phyloP scores from a whole-genome alignment of 1,140 invertebrate species.

The Hyles vespertilio region DNA sequence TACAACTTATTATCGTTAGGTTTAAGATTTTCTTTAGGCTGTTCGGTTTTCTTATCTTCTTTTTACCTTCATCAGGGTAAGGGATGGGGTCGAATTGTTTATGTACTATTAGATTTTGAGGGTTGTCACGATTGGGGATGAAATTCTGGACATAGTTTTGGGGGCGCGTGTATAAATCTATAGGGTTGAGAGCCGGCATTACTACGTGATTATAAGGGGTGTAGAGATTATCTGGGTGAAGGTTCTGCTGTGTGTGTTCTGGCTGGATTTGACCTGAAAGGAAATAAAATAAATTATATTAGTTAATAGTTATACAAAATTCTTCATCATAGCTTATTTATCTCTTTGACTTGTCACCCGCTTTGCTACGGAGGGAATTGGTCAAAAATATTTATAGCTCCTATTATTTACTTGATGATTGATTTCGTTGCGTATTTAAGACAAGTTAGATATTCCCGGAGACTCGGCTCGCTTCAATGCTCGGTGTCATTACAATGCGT shows the following conservation, averaged over 20 bases:
- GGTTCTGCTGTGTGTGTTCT: constrained; percentile 26
- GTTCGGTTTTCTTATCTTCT: constrained; percentile 44
- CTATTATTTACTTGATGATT: too few species aligned
- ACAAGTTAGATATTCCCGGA: too few species aligned
- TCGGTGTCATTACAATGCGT: too few species aligned
- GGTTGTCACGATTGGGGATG: constrained; percentile 41
- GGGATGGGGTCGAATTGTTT: constrained; percentile 51
- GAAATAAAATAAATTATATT: constrained; percentile 1
- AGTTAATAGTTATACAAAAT: too few species aligned
- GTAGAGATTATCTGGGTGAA: constrained; percentile 41
- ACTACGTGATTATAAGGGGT: constrained; percentile 47
- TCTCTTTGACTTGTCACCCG: neutral
- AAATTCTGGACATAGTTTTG: constrained; percentile 53
- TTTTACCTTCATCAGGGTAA: constrained; percentile 44
- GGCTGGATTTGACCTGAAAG: constrained; percentile 22
- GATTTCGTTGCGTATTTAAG: too few species aligned
- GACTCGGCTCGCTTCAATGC: too few species aligned
- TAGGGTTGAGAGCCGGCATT: constrained; percentile 43
- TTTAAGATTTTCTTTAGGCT: constrained; percentile 62
- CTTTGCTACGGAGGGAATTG: too few species aligned
- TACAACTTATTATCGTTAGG: constrained; percentile 30
- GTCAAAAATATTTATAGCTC: too few species aligned
- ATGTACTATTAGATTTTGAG: constrained; percentile 60
- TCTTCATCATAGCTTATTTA: neutral
- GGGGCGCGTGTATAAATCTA: constrained; percentile 49